Base-by-base conservation (phyloP, 1,140 invertebrate genomes). In the Euwallacea similis region DNA sequence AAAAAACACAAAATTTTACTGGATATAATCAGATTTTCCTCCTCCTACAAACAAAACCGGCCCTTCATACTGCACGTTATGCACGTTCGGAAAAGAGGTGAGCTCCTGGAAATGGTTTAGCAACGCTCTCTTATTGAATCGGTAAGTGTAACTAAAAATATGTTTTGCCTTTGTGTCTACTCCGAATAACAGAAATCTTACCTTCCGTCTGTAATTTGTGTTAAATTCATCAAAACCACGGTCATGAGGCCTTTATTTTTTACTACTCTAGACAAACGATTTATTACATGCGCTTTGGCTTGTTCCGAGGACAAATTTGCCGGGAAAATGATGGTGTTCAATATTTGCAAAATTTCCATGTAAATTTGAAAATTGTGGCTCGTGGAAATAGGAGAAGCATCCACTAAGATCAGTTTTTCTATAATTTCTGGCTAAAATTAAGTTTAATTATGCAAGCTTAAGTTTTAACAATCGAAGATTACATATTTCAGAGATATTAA, bases 31-130 rank as follows among this genome's bases (percentile, higher is more conserved):
- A 8, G 94, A 96, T 7, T 88, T 84, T n/a, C 81, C 85, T 64
- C 96, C 95, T 66, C 87, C 92, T 72, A 98, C 86, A 81, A 97
- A 97, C 0, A 94, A 80, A 7, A 90, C 90, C 10, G 89, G 89
- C 15, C 90, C 90, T 50, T 83, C 75, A 77, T 87, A 96, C 50
- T 82, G 81, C 21, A 85, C 79, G 0, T 82, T 79, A 44, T 80
- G 79, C 4, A 87, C 78, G 0, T 80, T 67, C 7, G 88, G 88
- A 82, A 93, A 94, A 7, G 79, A 76, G 0, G 86, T 83, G 64
- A 93, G 88, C 56, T 92, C 81, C 13, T 85, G 79, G 65, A 78
- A 78, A 71, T 77, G 73, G 3, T 65, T 62, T 16, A 76, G 42
- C 15, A 82, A 67, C 2, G 72, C 72, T 56, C 72, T 72, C 7